These are phyloP conservation scores for Enteromius radiatus DNA, from an alignment of 2,797 vertebrate species.

Conservation along the genomic window DNA sequence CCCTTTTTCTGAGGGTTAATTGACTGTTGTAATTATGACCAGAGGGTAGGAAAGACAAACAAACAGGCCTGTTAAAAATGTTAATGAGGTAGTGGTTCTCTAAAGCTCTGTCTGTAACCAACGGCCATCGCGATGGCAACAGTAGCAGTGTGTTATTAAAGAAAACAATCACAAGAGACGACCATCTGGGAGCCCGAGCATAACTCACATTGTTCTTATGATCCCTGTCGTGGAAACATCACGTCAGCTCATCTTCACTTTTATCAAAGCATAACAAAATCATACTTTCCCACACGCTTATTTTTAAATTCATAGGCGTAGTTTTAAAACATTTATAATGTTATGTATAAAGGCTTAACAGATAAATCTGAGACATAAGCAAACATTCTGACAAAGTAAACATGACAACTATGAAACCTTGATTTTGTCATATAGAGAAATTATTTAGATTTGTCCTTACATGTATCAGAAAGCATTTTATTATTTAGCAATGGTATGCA, in stretches of 20 bases:
- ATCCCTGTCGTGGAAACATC: slow-evolving; percentile 8
- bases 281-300: neutral
- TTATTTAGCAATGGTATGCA: neutral
- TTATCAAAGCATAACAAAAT: neutral
- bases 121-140: slow-evolving; percentile 47
- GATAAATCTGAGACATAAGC: slow-evolving; percentile 1
- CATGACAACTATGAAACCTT: slow-evolving; percentile 24
- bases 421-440: slow-evolving; percentile 6
- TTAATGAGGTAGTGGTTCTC: slow-evolving; percentile 51
- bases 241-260: neutral
- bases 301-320: neutral
- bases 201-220: neutral
- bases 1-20: slow-evolving; percentile 38
- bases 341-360: neutral
- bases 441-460: slow-evolving; percentile 22
- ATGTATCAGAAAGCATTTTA: neutral
- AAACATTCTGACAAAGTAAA: no score
- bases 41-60: slow-evolving; percentile 34
- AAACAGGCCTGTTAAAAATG: slow-evolving; percentile 52
- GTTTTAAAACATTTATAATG: neutral
- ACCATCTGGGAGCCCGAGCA: neutral
- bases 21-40: slow-evolving; percentile 45
- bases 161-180: slow-evolving; percentile 34
- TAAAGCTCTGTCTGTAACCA: slow-evolving; percentile 33
- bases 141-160: slow-evolving; percentile 47